phyloP scores from a whole-genome alignment of 2,113 vertebrate species.

The Acanthochromis polyacanthus region DNA sequence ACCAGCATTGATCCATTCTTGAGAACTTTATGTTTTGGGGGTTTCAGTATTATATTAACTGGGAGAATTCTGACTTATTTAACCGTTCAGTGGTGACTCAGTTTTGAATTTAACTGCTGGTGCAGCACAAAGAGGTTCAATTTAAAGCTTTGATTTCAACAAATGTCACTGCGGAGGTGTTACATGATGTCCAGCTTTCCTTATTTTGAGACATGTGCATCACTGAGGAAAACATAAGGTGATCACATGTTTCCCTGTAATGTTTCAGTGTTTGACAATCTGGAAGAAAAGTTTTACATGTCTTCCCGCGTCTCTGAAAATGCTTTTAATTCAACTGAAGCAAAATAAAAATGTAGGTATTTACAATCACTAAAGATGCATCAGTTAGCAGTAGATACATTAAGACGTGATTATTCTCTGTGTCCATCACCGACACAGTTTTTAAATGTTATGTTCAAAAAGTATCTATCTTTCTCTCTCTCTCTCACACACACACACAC shows the following conservation, averaged over 20 bases:
- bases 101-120: too few species aligned
- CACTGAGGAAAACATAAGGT: background rate
- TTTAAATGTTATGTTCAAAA: background rate
- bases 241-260: background rate
- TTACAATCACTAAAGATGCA: background rate
- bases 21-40: background rate
- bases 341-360: background rate
- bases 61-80: too few species aligned
- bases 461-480: background rate
- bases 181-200: too few species aligned
- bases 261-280: constrained; percentile 83
- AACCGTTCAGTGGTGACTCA: background rate
- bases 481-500: too few species aligned
- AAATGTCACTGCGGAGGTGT: background rate
- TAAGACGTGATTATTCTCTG: background rate
- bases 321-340: background rate
- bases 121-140: background rate
- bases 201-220: background rate
- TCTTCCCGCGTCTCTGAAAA: background rate
- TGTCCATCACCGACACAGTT: background rate
- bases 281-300: constrained; percentile 80
- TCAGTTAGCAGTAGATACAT: background rate
- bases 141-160: background rate
- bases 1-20: background rate
- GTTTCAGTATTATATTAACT: background rate